Percentiles rank a stretch among this genome's conserved stretches.
These are phyloP conservation scores for Ditula angustiorana DNA, from an alignment of 2,888 invertebrate genomes.

Conservation along the genomic window DNA sequence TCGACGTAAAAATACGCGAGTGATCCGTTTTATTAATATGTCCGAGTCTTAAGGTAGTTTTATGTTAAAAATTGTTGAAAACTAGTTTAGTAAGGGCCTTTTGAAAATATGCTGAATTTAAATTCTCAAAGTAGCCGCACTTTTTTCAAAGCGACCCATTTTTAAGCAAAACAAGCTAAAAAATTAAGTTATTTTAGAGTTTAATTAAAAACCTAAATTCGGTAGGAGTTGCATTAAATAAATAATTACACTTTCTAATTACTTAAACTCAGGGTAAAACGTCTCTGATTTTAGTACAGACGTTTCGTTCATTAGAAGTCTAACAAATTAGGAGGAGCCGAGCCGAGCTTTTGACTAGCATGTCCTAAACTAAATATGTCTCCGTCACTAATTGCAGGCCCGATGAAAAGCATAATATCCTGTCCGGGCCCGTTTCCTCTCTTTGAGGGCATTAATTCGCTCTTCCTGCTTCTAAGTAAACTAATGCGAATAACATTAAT, in stretches of 20 bases:
- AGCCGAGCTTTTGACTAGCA: slow-evolving; percentile 22
- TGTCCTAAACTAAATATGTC: slow-evolving; percentile 45
- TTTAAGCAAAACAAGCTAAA: no score
- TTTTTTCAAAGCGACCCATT: no score
- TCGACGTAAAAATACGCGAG: no score
- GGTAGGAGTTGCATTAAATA: not conserved
- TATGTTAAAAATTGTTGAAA: no score
- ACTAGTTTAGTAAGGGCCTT: no score
- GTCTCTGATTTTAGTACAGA: not conserved
- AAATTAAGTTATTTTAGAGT: no score
- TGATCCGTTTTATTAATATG: no score
- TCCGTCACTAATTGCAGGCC: slow-evolving; percentile 57
- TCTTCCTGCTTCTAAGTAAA: slow-evolving; percentile 63
- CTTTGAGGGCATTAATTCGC: slow-evolving; percentile 74
- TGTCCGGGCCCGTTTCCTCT: slow-evolving; percentile 57
- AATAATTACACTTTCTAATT: not conserved
- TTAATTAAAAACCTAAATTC: no score
- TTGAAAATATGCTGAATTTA: no score
- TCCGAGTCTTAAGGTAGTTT: no score
- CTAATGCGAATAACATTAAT: slow-evolving; percentile 53
- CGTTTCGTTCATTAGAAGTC: not conserved
- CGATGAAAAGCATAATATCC: slow-evolving; percentile 75
- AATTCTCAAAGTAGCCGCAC: no score
- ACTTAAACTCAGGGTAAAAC: not conserved
- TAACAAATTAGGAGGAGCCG: slow-evolving; percentile 12